These are phyloP conservation scores for Matsumurasca onukii DNA, from an alignment of 1,140 invertebrate genomes.

Conservation along the genomic window DNA sequence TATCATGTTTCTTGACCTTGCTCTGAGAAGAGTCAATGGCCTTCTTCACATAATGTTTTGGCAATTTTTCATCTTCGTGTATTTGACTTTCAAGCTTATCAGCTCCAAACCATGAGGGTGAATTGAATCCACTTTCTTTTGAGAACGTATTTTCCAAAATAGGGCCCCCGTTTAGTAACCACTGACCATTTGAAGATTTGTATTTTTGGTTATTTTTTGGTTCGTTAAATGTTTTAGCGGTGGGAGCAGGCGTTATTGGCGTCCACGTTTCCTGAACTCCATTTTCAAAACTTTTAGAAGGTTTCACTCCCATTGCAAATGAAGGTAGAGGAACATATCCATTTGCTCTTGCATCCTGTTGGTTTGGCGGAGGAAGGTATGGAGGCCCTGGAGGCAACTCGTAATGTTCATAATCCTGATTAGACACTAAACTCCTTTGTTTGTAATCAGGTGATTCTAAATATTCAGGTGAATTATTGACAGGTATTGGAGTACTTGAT, in stretches of 20 bases:
- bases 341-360: neutral
- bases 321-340: conserved; percentile 5
- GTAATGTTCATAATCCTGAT: neutral
- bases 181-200: conserved; percentile 12
- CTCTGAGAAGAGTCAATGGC: too few species aligned
- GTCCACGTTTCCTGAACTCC: neutral
- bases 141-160: conserved; percentile 21
- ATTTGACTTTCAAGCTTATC: neutral
- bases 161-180: conserved; percentile 12
- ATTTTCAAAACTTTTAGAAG: neutral
- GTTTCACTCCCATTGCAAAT: neutral
- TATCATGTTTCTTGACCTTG: too few species aligned
- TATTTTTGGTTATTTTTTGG: neutral
- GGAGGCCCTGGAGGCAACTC: neutral
- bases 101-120: neutral
- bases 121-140: conserved; percentile 25
- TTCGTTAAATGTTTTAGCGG: neutral
- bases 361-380: neutral
- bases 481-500: neutral
- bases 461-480: neutral
- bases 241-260: neutral
- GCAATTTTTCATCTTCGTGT: neutral
- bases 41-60: too few species aligned
- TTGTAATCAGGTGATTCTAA: too few species aligned
- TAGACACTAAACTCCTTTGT: neutral